These are phyloP conservation scores for Monoplex corrugatus DNA, from an alignment of 2,888 invertebrate species.

Conservation along the genomic window DNA sequence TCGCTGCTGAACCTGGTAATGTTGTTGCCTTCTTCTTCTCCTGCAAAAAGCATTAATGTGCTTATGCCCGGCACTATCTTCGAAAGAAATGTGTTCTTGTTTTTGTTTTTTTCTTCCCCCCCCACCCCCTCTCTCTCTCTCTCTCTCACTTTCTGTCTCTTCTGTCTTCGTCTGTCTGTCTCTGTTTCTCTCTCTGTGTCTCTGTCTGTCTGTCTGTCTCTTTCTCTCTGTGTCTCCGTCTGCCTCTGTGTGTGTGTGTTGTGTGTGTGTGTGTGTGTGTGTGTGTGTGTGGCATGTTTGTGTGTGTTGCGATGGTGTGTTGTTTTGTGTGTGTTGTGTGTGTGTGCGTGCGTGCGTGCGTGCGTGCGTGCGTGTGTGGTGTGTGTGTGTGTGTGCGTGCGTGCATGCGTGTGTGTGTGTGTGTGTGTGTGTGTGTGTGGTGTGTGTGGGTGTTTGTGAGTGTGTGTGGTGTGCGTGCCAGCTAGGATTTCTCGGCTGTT, in stretches of 20 bases:
- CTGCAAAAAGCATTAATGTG: too few species aligned
- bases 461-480: neutral
- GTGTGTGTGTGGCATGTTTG: neutral
- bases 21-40: too few species aligned
- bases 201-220: neutral
- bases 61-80: too few species aligned
- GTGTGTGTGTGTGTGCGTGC: neutral
- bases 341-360: neutral
- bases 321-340: too few species aligned
- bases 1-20: too few species aligned
- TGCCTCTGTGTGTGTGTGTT: neutral
- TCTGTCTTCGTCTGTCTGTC: neutral
- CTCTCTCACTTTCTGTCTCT: neutral
- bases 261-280: neutral
- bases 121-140: neutral
- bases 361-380: slow-evolving; percentile 3
- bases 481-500: neutral
- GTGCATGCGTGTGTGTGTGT: neutral
- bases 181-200: too few species aligned
- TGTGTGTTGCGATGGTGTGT: neutral
- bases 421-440: too few species aligned
- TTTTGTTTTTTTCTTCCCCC: too few species aligned
- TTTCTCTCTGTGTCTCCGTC: neutral
- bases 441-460: neutral
- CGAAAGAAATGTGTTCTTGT: too few species aligned